Evolutionary conservation across 2,797 vertebrate species (phyloP), one percentile per base, ranked within the genome.

Genomic region (Chaenodraco wilsoni): DNA sequence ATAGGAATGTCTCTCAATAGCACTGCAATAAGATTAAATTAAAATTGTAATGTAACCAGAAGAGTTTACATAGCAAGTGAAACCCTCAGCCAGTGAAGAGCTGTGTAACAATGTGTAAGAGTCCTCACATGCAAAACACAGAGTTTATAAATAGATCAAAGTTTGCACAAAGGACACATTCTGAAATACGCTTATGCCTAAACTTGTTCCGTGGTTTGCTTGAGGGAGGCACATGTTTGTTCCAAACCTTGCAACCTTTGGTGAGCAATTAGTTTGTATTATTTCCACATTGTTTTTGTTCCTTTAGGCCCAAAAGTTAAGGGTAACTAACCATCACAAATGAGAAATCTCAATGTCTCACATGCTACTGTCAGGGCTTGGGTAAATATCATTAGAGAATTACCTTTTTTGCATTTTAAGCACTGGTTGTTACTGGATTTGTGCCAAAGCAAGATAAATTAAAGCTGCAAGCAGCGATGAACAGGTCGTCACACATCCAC

Each of bases 101-200:
- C 23, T 40, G 51, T 61, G 44, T 31, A 16, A 63, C 9, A 75
- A 55, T 19, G 31, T 57, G 21, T 11, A 54, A 40, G 9, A 75
- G 48, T 17, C 19, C 14, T 40, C 21, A 40, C 45, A 65, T 7
- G 44, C 55, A 9, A 75, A 45, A 17, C 37, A 69, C 56, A 43
- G 4, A 45, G 51, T 73, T 85, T 74, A 69, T 56, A 82, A 80
- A 79, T 54, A 66, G 65, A 70, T 60, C 46, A 50, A 55, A 14
- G 50, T 66, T 46, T 31, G 46, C 59, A 80, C 61, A 75, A 3
- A 45, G 54, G 51, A 57, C 2, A 14, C 44, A 41, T 65, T 70
- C 72, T 62, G 51, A 84, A 78, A 74, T 19, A 54, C 10, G 10
- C 41, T 64, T 45, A 11, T 62, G 54, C 45, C 23, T 27, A 65